phyloP scores from a whole-genome alignment of 2,888 invertebrate species.

The Octonoba sinensis region DNA sequence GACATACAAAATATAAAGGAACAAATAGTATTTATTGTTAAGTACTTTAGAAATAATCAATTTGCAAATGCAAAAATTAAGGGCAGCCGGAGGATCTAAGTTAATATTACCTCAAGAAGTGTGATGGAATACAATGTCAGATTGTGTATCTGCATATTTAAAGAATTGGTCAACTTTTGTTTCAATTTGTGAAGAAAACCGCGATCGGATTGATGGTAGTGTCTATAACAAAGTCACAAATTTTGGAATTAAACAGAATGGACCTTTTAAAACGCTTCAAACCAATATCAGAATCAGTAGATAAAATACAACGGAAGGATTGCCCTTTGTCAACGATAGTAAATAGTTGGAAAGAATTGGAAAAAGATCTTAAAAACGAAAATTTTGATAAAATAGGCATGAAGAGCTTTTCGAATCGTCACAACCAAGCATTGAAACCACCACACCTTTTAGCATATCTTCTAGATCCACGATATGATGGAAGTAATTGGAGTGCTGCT shows the following conservation, averaged over 20 bases:
- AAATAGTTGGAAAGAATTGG: neutral
- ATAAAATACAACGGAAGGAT: slow-evolving; percentile 10
- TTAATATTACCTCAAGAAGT: too few relatives aligned
- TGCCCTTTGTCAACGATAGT: slow-evolving; percentile 5
- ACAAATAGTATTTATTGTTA: neutral
- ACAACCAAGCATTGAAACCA: slow-evolving; percentile 6
- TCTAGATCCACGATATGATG: slow-evolving; percentile 6
- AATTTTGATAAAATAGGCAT: neutral
- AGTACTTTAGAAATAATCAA: slow-evolving; percentile 4
- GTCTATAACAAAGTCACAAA: slow-evolving; percentile 16
- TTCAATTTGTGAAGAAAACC: slow-evolving; percentile 7
- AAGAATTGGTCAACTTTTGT: slow-evolving; percentile 5
- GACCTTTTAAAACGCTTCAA: slow-evolving; percentile 14
- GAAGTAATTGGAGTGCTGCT: neutral
- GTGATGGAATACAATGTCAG: neutral
- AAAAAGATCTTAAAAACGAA: neutral
- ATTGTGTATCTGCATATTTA: slow-evolving; percentile 13
- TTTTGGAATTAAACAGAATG: slow-evolving; percentile 14
- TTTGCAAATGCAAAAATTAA: too few relatives aligned
- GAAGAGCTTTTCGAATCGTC: neutral
- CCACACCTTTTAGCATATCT: slow-evolving; percentile 15
- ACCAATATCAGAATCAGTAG: slow-evolving; percentile 13
- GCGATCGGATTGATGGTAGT: neutral
- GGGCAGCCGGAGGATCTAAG: too few relatives aligned
- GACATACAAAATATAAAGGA: slow-evolving; percentile 6